These are phyloP conservation scores for Sicus ferrugineus DNA, from an alignment of 2,888 invertebrate species.

Conservation along the genomic window DNA sequence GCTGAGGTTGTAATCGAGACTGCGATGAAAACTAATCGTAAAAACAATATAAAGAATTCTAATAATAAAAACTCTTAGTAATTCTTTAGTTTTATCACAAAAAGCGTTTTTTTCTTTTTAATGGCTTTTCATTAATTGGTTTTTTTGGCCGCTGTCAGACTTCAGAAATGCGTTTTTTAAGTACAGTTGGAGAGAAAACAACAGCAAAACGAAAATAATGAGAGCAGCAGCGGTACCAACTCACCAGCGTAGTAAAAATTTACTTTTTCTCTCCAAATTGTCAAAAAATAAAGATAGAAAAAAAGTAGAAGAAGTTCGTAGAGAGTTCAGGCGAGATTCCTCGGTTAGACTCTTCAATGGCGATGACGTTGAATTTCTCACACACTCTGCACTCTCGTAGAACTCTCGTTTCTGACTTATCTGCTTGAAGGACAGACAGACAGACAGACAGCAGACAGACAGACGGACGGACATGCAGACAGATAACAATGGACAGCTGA, in stretches of 20 bases:
- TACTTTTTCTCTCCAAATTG: conserved; percentile 1
- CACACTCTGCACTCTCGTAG: background rate
- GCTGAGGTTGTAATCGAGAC: too few species aligned
- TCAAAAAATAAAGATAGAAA: conserved; percentile 3
- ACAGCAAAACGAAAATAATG: background rate
- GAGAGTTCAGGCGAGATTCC: background rate
- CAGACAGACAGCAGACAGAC: too few species aligned
- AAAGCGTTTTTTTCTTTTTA: too few species aligned
- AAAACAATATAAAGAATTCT: too few species aligned
- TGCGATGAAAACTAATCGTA: too few species aligned
- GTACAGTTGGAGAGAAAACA: conserved; percentile 11
- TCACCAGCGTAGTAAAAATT: conserved; percentile 6
- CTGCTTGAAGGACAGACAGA: conserved; percentile 21
- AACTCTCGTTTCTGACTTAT: conserved; percentile 16
- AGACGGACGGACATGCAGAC: too few species aligned
- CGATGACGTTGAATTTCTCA: background rate
- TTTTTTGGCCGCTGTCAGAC: too few species aligned
- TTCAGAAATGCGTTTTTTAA: conserved; percentile 28
- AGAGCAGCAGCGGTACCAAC: background rate
- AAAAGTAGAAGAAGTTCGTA: conserved; percentile 12
- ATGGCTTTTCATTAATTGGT: too few species aligned
- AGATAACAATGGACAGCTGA: conserved; percentile 28
- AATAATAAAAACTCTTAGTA: too few species aligned
- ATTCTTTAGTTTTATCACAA: too few species aligned
- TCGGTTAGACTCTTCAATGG: too few species aligned